Evolutionary conservation across 2,113 vertebrate species (phyloP).

Genomic region (Nothobranchius kuhntae): DNA sequence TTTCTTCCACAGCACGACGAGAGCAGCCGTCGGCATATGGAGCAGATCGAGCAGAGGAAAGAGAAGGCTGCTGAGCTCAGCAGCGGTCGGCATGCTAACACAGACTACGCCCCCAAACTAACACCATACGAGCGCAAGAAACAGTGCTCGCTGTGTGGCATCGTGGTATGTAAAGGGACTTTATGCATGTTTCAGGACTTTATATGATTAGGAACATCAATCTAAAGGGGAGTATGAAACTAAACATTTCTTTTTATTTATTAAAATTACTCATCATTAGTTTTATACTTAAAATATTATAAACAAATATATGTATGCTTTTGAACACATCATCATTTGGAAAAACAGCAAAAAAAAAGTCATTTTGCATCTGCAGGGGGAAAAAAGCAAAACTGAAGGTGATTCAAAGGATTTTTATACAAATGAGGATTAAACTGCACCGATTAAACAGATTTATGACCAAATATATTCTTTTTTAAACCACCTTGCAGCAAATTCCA

Average conservation of each 20-base stretch:
- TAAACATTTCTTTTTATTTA: no score
- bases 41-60: slow-evolving; percentile 98
- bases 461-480: slow-evolving; percentile 39
- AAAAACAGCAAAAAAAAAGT: no score
- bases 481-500: slow-evolving; percentile 64
- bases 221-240: no score
- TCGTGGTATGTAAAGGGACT: slow-evolving; percentile 81
- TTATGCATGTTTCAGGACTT: neutral
- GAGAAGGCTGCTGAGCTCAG: slow-evolving; percentile 98
- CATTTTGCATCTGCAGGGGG: no score
- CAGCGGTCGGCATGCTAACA: slow-evolving; percentile 94
- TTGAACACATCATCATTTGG: no score
- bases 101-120: slow-evolving; percentile 96
- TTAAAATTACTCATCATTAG: no score
- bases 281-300: no score
- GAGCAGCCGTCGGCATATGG: slow-evolving; percentile 97
- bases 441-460: slow-evolving; percentile 69
- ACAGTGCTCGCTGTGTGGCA: slow-evolving; percentile 91
- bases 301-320: no score
- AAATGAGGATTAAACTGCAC: slow-evolving; percentile 73
- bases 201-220: no score
- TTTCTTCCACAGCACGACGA: slow-evolving; percentile 87
- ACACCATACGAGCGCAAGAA: slow-evolving; percentile 97
- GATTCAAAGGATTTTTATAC: slow-evolving; percentile 63
- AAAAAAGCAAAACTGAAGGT: slow-evolving; percentile 48